phyloP scores from a whole-genome alignment of 2,888 invertebrate species.

The Epinotia demarniana region DNA sequence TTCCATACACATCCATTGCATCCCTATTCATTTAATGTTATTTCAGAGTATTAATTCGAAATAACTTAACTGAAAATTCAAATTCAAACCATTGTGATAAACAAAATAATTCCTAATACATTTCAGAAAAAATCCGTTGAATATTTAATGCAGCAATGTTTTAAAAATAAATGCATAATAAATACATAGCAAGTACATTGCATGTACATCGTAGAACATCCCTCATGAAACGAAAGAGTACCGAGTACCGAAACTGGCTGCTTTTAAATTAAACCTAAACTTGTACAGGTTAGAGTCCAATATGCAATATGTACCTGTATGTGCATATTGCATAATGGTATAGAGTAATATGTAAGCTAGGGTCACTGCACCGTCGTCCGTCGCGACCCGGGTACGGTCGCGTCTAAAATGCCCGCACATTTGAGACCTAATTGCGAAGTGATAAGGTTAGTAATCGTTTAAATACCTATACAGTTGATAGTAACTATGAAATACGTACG shows the following conservation, averaged over 20 bases:
- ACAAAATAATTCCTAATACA: neutral
- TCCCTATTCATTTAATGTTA: neutral
- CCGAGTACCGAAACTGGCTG: neutral
- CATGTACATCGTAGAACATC: neutral
- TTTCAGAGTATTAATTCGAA: neutral
- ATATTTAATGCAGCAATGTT: neutral
- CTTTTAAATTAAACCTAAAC: neutral
- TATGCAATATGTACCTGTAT: neutral
- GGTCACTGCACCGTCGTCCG: conserved; percentile 11
- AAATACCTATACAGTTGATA: neutral
- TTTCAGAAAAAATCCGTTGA: neutral
- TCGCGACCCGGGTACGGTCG: neutral
- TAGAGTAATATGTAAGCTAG: neutral
- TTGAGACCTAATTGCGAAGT: neutral
- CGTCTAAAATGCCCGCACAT: neutral
- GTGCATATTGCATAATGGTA: neutral
- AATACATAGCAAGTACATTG: conserved; percentile 3
- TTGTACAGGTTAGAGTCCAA: neutral
- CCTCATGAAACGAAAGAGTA: neutral
- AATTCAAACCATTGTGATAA: neutral
- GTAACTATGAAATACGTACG: conserved; percentile 1
- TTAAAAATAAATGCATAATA: conserved; percentile 8
- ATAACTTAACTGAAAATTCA: neutral
- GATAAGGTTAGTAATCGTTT: neutral
- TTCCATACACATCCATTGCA: too few species aligned